Evolutionary conservation across 2,888 invertebrate species (phyloP).

Genomic region (Phengaris alcon): DNA sequence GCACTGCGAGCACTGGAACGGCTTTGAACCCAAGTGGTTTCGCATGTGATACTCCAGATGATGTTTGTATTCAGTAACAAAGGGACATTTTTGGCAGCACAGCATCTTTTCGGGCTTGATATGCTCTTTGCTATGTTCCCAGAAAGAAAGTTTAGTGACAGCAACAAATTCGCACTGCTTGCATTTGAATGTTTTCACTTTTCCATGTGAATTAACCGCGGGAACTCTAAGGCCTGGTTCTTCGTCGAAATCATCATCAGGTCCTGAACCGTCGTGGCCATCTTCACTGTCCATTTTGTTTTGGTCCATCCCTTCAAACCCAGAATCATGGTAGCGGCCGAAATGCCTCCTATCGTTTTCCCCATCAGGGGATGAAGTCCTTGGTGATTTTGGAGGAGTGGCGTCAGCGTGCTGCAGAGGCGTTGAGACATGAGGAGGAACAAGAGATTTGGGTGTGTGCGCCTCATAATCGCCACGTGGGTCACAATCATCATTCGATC

Average conservation of each 20-base stretch:
- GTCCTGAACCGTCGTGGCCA: constrained; percentile 71
- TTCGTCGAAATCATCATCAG: constrained; percentile 74
- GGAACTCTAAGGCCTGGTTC: constrained; percentile 81
- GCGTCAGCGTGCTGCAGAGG: constrained; percentile 62
- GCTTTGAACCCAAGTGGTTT: constrained; percentile 97
- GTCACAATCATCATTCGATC: constrained; percentile 57
- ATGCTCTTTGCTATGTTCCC: constrained; percentile 94
- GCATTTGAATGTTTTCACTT: constrained; percentile 93
- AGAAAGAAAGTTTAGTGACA: constrained; percentile 93
- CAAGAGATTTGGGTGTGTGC: constrained; percentile 59
- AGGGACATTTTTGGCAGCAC: constrained; percentile 94
- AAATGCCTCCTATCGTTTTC: constrained; percentile 58
- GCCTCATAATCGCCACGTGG: constrained; percentile 59
- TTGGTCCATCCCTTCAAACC: constrained; percentile 65
- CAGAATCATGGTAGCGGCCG: constrained; percentile 74
- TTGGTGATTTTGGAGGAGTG: constrained; percentile 72
- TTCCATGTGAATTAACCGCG: constrained; percentile 87
- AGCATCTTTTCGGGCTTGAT: constrained; percentile 96
- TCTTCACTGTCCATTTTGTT: constrained; percentile 61
- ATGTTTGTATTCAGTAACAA: constrained; percentile 99
- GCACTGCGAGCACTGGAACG: constrained; percentile 95
- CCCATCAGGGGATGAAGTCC: constrained; percentile 58
- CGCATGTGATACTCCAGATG: constrained; percentile 98
- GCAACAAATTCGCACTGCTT: constrained; percentile 94
- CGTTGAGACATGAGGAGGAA: constrained; percentile 61